phyloP scores from a whole-genome alignment of 2,888 invertebrate species.

The Cabera pusaria region DNA sequence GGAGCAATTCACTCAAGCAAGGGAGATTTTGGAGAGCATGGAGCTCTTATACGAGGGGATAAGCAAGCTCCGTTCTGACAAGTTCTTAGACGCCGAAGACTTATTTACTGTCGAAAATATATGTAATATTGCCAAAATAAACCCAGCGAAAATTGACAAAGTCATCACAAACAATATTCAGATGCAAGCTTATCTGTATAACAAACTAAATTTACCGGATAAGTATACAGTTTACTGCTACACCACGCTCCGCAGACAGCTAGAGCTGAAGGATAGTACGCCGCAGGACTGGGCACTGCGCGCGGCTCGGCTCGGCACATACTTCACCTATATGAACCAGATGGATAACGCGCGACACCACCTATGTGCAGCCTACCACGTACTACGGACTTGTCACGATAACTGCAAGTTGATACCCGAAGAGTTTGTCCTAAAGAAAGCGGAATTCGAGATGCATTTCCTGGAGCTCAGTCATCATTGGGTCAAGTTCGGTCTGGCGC shows the following conservation, averaged over 20 bases:
- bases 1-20: slow-evolving; percentile 70
- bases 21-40: slow-evolving; percentile 74
- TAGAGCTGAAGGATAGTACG: slow-evolving; percentile 82
- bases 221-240: slow-evolving; percentile 83
- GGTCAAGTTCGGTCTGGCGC: slow-evolving; percentile 84
- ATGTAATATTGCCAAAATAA: slow-evolving; percentile 56
- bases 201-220: slow-evolving; percentile 76
- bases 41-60: slow-evolving; percentile 71
- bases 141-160: slow-evolving; percentile 80
- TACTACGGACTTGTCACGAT: slow-evolving; percentile 81
- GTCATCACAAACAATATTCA: slow-evolving; percentile 84
- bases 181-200: slow-evolving; percentile 85
- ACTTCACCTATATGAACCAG: slow-evolving; percentile 71
- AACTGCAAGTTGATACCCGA: slow-evolving; percentile 73
- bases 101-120: slow-evolving; percentile 68
- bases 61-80: slow-evolving; percentile 51
- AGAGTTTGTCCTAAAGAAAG: slow-evolving; percentile 64
- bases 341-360: slow-evolving; percentile 84
- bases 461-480: slow-evolving; percentile 83
- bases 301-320: slow-evolving; percentile 79
- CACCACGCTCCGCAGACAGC: slow-evolving; percentile 78
- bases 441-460: slow-evolving; percentile 70
- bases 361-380: slow-evolving; percentile 84
- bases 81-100: slow-evolving; percentile 78
- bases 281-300: slow-evolving; percentile 83